Evolutionary conservation across 1,140 invertebrate species (phyloP), one percentile per base, ranked within the genome.

Genomic region (Ceratitis capitata): DNA sequence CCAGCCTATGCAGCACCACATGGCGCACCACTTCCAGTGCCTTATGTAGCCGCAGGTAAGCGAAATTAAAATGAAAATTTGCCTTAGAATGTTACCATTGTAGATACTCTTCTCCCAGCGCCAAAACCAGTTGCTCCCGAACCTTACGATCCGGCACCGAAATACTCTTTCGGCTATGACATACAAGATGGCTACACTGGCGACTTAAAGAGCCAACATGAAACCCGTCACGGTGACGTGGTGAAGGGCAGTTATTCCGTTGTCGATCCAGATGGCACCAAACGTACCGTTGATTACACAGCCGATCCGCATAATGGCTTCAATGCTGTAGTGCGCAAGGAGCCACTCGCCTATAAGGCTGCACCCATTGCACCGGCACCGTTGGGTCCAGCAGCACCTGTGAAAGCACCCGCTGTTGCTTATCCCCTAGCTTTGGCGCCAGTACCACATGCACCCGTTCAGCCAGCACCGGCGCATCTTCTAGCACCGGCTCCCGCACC

Each of bases 191-290:
- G 93, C 45, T 92, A 93, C 87, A 95, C 93, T 58, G 93, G 94
- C 14, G 94, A 94, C 87, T 92, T 93, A 87, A 94, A 94, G 89
- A 93, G 92, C 86, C 93, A 94, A 89, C 91, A 93, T 83, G 94
- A 94, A 90, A 92, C 92, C 29, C 91, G 94, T 4, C 92, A 93
- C 83, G 95, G 95, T 14, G 94, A 95, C 88, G 93, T 95, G 23
- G 95, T 95, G 10, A 93, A 95, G 88, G 95, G 95, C 51, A 93
- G 93, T 47, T 95, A 95, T 90, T 94, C 94, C 2, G 89, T 95
- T 23, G 92, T 94, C 26, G 94, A 95, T 86, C 94, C 95, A 1
- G 95, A 95, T 88, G 95, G 95, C 84, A 93, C 93, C 83, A 93
- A 94, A 83, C 93, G 95, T 86, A 94, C 93, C 32, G 95, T 95